phyloP scores from a whole-genome alignment of 2,797 vertebrate genomes.

The Avahi laniger region DNA sequence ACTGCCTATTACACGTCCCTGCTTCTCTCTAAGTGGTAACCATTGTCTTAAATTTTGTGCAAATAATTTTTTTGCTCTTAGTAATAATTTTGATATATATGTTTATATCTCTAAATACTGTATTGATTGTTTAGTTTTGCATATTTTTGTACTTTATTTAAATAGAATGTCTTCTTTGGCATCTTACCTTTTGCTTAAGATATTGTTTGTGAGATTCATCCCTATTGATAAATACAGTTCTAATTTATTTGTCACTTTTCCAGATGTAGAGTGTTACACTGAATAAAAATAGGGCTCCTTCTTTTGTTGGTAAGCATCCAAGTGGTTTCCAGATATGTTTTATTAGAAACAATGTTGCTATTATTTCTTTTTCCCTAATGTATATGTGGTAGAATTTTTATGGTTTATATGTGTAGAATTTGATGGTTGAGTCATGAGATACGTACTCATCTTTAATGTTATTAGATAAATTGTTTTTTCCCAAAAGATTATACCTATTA shows the following conservation, averaged over 20 bases:
- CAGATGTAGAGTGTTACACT: background rate
- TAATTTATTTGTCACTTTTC: conserved; percentile 36
- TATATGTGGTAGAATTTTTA: background rate
- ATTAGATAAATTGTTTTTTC: background rate
- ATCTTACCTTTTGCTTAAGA: background rate
- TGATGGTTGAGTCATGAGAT: background rate
- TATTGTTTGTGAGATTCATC: background rate
- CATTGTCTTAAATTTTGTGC: background rate
- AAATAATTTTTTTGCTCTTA: background rate
- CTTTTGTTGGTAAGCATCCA: background rate
- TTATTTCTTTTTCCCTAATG: background rate
- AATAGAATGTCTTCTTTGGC: background rate
- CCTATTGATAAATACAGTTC: background rate
- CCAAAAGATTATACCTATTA: background rate
- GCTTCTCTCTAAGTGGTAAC: background rate
- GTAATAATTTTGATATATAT: background rate
- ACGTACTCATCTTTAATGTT: background rate
- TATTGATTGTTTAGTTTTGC: background rate
- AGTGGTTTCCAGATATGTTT: background rate
- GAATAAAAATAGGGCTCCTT: background rate
- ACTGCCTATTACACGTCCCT: background rate
- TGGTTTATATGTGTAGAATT: background rate
- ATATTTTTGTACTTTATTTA: conserved; percentile 16
- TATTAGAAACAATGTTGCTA: background rate
- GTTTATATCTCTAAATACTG: background rate